Evolutionary conservation across 2,888 invertebrate species (phyloP).

Genomic region (Bruchidius siliquastri): DNA sequence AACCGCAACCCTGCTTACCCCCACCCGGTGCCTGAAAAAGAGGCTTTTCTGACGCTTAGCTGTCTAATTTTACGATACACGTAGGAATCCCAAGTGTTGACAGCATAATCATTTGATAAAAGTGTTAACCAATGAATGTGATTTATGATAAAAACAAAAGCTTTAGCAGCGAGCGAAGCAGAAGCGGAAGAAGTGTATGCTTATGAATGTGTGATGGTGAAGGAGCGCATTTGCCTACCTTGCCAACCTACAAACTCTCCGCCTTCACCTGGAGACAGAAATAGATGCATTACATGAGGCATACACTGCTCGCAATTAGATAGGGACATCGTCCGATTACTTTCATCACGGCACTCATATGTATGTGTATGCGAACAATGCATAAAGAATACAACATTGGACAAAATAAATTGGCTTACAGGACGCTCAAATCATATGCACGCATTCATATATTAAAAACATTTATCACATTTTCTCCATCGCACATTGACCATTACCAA

Average conservation of each 20-base stretch:
- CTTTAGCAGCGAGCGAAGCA: slow-evolving; percentile 9
- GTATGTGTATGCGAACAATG: neutral
- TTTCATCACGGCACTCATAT: neutral
- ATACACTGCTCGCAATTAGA: slow-evolving; percentile 27
- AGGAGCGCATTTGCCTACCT: slow-evolving; percentile 62
- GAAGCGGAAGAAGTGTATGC: slow-evolving; percentile 41
- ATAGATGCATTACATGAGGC: slow-evolving; percentile 54
- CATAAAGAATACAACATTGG: neutral
- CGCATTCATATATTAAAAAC: too few species aligned
- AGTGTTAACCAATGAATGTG: neutral
- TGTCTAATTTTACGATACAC: too few species aligned
- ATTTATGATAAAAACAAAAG: slow-evolving; percentile 35
- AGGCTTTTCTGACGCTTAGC: too few species aligned
- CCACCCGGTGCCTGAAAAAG: too few species aligned
- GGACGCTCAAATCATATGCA: neutral
- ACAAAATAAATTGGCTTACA: neutral
- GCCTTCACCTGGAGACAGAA: slow-evolving; percentile 69
- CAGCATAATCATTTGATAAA: neutral
- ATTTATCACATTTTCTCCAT: too few species aligned
- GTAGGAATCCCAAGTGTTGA: too few species aligned
- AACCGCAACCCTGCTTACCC: too few species aligned
- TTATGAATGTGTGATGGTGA: slow-evolving; percentile 44
- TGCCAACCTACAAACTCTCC: slow-evolving; percentile 75
- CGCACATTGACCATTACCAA: too few species aligned
- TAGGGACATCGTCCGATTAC: slow-evolving; percentile 10